Percentiles rank a stretch among this genome's conserved stretches.
These are phyloP conservation scores for Ommatoiulus sabulosus DNA, from an alignment of 2,888 invertebrate species.

Conservation along the genomic window DNA sequence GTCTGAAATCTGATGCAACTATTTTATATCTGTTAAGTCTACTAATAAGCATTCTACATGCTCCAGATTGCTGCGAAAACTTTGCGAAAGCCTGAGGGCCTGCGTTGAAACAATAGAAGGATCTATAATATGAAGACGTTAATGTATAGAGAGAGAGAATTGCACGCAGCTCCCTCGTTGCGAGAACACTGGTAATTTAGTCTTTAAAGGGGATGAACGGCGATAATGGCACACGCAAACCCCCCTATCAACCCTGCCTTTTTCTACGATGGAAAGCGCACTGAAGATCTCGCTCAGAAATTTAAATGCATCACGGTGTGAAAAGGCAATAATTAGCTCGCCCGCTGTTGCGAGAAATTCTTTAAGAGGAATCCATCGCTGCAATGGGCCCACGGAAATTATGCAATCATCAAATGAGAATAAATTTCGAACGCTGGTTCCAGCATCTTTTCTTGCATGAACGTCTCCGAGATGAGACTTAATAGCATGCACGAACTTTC, in stretches of 20 bases:
- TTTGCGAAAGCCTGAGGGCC: not conserved
- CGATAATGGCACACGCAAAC: not conserved
- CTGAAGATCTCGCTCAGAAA: not conserved
- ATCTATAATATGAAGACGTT: slow-evolving; percentile 35
- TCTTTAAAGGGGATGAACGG: slow-evolving; percentile 41
- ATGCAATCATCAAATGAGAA: not conserved
- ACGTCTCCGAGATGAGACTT: not conserved
- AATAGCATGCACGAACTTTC: too few relatives aligned
- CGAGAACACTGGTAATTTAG: slow-evolving; percentile 30
- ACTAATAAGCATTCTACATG: slow-evolving; percentile 44
- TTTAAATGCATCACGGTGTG: slow-evolving; percentile 44
- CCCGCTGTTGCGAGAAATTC: slow-evolving; percentile 28
- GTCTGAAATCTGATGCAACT: slow-evolving; percentile 47
- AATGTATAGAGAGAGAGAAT: slow-evolving; percentile 2
- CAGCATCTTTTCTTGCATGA: not conserved
- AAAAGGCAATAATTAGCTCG: slow-evolving; percentile 41
- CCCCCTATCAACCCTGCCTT: not conserved
- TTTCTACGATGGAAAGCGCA: not conserved
- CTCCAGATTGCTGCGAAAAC: slow-evolving; percentile 45
- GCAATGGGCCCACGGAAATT: not conserved
- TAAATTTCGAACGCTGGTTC: not conserved
- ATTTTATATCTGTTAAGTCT: slow-evolving; percentile 44
- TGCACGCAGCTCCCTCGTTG: slow-evolving; percentile 4
- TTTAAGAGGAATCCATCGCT: not conserved
- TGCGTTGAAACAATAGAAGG: slow-evolving; percentile 25